Base-by-base conservation (phyloP, 2,797 vertebrate genomes). In the Halcyon chelicuti region DNA sequence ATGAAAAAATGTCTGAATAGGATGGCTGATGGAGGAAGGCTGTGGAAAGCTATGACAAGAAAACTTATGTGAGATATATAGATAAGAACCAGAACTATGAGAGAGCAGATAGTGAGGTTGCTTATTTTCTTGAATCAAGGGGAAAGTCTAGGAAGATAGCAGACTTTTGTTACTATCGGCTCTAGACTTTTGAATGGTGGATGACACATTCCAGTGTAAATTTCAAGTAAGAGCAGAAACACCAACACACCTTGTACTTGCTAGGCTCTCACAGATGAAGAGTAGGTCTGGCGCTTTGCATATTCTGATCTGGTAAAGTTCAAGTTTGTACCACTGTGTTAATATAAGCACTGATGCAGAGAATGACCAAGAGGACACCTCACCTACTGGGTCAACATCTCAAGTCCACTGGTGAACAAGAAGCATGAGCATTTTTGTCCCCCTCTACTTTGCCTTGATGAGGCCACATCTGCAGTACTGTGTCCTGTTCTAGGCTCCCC, bases 341-440 rank as follows among this genome's bases (percentile, higher is more conserved):
- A 67, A 16, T 12, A 44, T 0, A 2, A 82, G 35, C 8, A 58
- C 7, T 3, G 1, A 16, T 0, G 3, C 26, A 62, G 44, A 82
- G 52, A 55, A 83, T 9, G 10, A 33, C 14, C 14, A 74, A 39
- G 33, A 77, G 13, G 25, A 49, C 2, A 1, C 4, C 28, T 72
- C 46, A 47, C 2, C 26, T 61, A 7, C 25, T 63, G 58, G 15
- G 28, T 57, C 49, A 78, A 7, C 39, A 19, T 23, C 62, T 74
- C n/a, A 66, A 83, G 26, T 63, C 61, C n/a, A 33, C 7, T 8
- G 29, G 14, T 70, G 18, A 20, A 11, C 22, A 61, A 49, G 49
- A 58, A 66, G 47, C 3, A 2, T 6, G 33, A 52, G 28, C 28
- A 52, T 29, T 29, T 14, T 52, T 52, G 28, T 52, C 28, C 16